These are phyloP conservation scores for Oreochromis tanganicae DNA, from an alignment of 2,113 vertebrate species.

Conservation along the genomic window DNA sequence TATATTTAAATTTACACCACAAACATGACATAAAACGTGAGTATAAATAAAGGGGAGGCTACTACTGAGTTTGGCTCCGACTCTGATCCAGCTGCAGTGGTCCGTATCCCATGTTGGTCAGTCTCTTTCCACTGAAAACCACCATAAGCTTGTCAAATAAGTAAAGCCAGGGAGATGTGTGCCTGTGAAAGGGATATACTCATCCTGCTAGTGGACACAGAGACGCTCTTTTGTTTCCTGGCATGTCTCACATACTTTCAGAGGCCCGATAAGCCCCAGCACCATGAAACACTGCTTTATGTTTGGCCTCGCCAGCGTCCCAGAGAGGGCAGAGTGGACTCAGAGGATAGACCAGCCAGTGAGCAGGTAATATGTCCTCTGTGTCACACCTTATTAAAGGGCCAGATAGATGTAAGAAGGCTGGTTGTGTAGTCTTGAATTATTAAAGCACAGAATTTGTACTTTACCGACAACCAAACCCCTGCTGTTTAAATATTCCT, in stretches of 20 bases:
- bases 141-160: constrained; percentile 80
- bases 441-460: constrained; percentile 72
- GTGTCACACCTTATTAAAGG: constrained; percentile 74
- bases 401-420: constrained; percentile 72
- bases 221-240: constrained; percentile 88
- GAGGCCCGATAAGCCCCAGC: constrained; percentile 84
- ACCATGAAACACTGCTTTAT: constrained; percentile 89
- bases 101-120: not conserved
- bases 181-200: constrained; percentile 90
- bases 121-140: constrained; percentile 15
- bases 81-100: not conserved
- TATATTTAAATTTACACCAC: not conserved
- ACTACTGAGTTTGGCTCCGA: not conserved
- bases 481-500: not conserved
- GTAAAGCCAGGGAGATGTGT: constrained; percentile 86
- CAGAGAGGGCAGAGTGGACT: constrained; percentile 73
- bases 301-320: constrained; percentile 77
- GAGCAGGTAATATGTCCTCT: constrained; percentile 79
- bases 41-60: not conserved
- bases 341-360: constrained; percentile 67
- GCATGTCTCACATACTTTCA: constrained; percentile 94
- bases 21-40: not conserved
- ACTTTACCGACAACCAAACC: constrained; percentile 55
- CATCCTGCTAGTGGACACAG: constrained; percentile 77
- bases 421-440: constrained; percentile 73